Conservation (phyloP, 2,797 vertebrate genomes). For the Ficedula albicollis region DNA sequence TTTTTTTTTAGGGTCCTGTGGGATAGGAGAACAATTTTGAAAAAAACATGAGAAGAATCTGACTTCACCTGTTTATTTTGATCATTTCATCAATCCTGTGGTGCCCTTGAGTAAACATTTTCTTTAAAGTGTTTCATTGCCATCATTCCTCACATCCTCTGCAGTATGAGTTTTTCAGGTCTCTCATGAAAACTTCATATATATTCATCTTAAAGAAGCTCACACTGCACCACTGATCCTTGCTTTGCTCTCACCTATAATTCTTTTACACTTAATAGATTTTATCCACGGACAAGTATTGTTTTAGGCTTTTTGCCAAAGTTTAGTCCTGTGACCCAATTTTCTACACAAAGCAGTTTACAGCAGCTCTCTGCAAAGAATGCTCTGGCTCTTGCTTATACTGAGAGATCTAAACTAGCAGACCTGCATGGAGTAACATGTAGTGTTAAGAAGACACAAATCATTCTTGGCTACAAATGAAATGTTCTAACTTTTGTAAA, state of each 20-base stretch:
- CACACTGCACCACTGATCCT: background rate
- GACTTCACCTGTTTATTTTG: constrained; percentile 9
- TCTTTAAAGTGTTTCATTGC: background rate
- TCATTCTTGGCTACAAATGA: background rate
- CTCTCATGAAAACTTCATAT: background rate
- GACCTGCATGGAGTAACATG: background rate
- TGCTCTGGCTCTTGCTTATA: background rate
- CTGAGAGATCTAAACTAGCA: background rate
- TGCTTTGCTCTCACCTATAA: background rate
- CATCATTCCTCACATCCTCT: background rate
- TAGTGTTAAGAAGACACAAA: background rate
- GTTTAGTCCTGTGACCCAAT: background rate
- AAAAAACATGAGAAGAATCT: background rate
- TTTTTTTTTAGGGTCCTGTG: no score
- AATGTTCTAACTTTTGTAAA: background rate
- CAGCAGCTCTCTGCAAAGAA: background rate
- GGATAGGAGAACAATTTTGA: background rate
- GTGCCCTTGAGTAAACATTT: constrained; percentile 20
- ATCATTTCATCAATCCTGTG: background rate
- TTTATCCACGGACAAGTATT: constrained; percentile 16
- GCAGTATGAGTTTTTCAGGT: background rate
- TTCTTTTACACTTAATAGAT: constrained; percentile 9
- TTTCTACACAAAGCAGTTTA: background rate
- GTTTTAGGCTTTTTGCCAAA: constrained; percentile 45
- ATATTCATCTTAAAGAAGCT: background rate